Conservation (phyloP, 1,140 invertebrate species). For the Hermetia illucens region DNA sequence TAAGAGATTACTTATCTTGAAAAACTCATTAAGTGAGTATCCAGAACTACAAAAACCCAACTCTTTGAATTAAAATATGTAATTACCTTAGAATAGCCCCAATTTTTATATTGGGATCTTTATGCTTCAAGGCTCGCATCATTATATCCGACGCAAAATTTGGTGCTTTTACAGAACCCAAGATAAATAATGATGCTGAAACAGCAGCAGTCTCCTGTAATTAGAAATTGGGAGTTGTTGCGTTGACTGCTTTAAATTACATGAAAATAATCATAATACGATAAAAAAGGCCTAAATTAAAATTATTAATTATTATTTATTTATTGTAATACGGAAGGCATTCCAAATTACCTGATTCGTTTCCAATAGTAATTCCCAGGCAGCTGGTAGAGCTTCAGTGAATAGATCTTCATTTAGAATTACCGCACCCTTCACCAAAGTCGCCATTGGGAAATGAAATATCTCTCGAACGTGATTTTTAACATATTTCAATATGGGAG, state of each 20-base stretch:
- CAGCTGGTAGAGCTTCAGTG: conserved; percentile 71
- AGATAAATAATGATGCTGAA: conserved; percentile 80
- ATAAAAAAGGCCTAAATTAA: too few relatives aligned
- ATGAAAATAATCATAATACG: too few relatives aligned
- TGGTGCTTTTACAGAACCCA: conserved; percentile 80
- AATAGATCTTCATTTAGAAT: conserved; percentile 80
- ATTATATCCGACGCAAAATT: conserved; percentile 78
- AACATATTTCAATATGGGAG: conserved; percentile 67
- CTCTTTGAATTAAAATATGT: too few relatives aligned
- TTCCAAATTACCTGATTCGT: conserved; percentile 35
- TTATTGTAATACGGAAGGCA: too few relatives aligned
- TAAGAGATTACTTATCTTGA: too few relatives aligned
- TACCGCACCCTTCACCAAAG: conserved; percentile 82
- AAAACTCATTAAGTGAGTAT: too few relatives aligned
- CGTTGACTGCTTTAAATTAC: too few relatives aligned
- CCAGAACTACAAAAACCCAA: too few relatives aligned
- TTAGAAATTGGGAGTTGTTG: not conserved
- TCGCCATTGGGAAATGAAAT: conserved; percentile 80
- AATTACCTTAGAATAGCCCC: conserved; percentile 31
- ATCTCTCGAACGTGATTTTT: conserved; percentile 68
- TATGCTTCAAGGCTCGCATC: conserved; percentile 69
- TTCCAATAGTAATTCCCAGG: conserved; percentile 88
- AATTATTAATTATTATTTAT: too few relatives aligned
- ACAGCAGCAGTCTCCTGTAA: conserved; percentile 54
- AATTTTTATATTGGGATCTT: conserved; percentile 60